Base-by-base conservation (phyloP, 1,140 invertebrate species). In the Gryon sp. region DNA sequence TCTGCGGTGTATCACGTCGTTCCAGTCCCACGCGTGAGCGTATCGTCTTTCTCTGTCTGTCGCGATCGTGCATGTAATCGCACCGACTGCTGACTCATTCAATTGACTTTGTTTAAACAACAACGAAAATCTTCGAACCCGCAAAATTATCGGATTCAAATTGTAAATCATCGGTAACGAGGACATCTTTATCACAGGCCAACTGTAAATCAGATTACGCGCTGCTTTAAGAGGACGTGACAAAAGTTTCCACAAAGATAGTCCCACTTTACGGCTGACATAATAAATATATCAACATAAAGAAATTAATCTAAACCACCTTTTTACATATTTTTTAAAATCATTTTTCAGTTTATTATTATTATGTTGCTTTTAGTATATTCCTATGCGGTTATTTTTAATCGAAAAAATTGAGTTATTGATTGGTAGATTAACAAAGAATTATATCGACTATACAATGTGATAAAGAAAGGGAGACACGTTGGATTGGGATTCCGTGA, bases 41-140 rank as follows among this genome's bases (percentile, higher is more conserved):
- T n/a, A n/a, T n/a, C n/a, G n/a, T n/a, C n/a, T n/a, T n/a, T n/a
- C n/a, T n/a, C n/a, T 41, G 22, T 32, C 46, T 36, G 26, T 52
- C 50, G 57, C 52, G 48, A 32, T 50, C 24, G 15, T 30, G 18
- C 43, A 62, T 59, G 30, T 65, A 79, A 80, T 80, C 73, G 74
- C n/a, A n/a, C n/a, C n/a, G 41, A 45, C 43, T 72, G 76, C 73
- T 83, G 80, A 83, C 76, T 84, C 81, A 82, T 78, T 81, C 75
- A 82, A 80, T 80, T 46, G 45, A 38, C 72, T 75, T 60, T 59
- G 63, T 78, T 63, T 75, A 76, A 41, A 59, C 24, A 7, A 41
- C 50, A 40, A 30, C 55, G 34, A 43, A 50, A 62, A 69, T 68
- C 53, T 69, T 80, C 62, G 53, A 36, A 41, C 43, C 26, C 45